Percentiles rank a stretch among this genome's conserved stretches.
Evolutionary conservation across 2,888 invertebrate species (phyloP).

Genomic region (Drosophila quinaria): DNA sequence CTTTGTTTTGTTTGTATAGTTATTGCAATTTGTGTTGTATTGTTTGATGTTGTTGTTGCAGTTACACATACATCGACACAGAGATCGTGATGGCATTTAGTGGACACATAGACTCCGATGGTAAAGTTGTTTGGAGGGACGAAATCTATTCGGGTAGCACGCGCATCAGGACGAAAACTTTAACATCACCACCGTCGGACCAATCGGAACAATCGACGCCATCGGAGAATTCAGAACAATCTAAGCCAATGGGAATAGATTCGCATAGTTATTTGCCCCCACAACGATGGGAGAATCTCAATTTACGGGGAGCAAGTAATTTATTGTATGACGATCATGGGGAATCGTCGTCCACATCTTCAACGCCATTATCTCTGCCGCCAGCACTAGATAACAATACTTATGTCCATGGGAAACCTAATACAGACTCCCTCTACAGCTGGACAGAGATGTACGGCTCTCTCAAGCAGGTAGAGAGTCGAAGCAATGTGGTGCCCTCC

Average conservation of each 20-base stretch:
- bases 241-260: not conserved
- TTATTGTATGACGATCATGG: conserved; percentile 7
- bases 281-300: conserved; percentile 18
- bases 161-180: not conserved
- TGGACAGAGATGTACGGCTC: conserved; percentile 42
- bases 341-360: conserved; percentile 33
- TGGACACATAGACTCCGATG: conserved; percentile 40
- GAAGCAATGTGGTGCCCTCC: conserved; percentile 70
- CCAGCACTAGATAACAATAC: conserved; percentile 6
- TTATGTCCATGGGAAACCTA: not conserved
- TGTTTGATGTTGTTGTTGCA: not conserved
- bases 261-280: not conserved
- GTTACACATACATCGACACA: conserved; percentile 28
- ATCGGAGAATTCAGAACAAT: conserved; percentile 4
- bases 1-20: not conserved
- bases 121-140: conserved; percentile 31
- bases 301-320: not conserved
- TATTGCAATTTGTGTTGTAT: not conserved
- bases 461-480: conserved; percentile 39
- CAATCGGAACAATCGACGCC: not conserved
- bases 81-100: conserved; percentile 46
- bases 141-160: conserved; percentile 34
- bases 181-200: conserved; percentile 6
- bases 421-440: conserved; percentile 22
- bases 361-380: conserved; percentile 43